Evolutionary conservation across 2,113 vertebrate species (phyloP), one percentile per base, ranked within the genome.

Genomic region (Gobiocypris rarus): DNA sequence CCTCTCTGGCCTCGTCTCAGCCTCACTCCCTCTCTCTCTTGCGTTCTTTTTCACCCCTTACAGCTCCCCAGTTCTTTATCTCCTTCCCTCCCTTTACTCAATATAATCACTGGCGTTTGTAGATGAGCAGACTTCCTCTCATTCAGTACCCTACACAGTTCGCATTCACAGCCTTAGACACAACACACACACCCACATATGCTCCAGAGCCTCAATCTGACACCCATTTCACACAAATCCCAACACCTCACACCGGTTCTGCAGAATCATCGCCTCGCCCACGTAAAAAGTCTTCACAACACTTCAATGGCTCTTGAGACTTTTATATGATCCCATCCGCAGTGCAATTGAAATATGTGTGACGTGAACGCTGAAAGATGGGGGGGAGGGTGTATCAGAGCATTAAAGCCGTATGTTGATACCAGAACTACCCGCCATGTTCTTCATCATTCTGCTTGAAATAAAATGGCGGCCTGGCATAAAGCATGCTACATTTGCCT

Each of bases 51-150:
- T 87, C 75, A 3, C 59, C 58, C 86, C 83, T 52, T 84, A 86
- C 94, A 91, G 84, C 73, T 69, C 24, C 74, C 90, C 93, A 93
- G 91, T 92, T 92, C 88, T 87, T 88, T 83, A 86, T 45, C 69
- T 82, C 88, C 86, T 90, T 90, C 90, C 89, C 85, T 87, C 84
- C 83, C 82, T 73, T 81, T 79, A 52, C 83, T 79, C 45, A 31
- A 87, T 87, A 59, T 86, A 83, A 89, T 90, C 85, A 84, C 86
- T 87, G 89, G 89, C 88, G 82, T 88, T 86, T 61, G 85, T 87
- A 89, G 87, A 86, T 69, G 69, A 85, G 45, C 84, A 84, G 88
- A 80, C 82, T 85, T 87, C 82, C 73, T 86, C 84, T 83, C 45
- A 76, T 86, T 78, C 65, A 82, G 74, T 85, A 87, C 85, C 82